A percentile compares a stretch with the other conserved stretches of the same genome.
These are phyloP conservation scores for Pollenia angustigena DNA, from an alignment of 2,888 invertebrate genomes.

Conservation along the genomic window DNA sequence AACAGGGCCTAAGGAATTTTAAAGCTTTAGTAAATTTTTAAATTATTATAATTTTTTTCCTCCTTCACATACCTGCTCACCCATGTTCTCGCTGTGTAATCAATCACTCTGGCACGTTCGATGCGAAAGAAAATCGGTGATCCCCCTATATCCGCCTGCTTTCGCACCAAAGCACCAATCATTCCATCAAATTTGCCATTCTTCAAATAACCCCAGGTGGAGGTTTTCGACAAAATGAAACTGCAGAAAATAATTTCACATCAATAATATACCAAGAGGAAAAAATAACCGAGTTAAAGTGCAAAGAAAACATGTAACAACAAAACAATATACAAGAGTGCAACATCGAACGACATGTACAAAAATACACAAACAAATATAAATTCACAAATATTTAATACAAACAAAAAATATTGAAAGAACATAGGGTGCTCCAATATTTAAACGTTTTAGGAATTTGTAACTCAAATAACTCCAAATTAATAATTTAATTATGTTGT, in stretches of 20 bases:
- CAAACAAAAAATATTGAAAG: too few species aligned
- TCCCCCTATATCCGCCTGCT: slow-evolving; percentile 88
- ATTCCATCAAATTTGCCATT: slow-evolving; percentile 88
- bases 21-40: neutral
- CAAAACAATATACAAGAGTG: slow-evolving; percentile 44
- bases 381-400: neutral
- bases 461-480: too few species aligned
- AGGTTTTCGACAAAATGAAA: slow-evolving; percentile 81
- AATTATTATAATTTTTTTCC: neutral
- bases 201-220: slow-evolving; percentile 87
- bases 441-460: too few species aligned
- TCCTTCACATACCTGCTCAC: slow-evolving; percentile 85
- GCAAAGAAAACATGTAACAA: slow-evolving; percentile 32
- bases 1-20: slow-evolving; percentile 85
- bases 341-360: slow-evolving; percentile 4
- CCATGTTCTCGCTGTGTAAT: slow-evolving; percentile 87
- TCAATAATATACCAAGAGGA: slow-evolving; percentile 32
- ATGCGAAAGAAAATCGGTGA: slow-evolving; percentile 87
- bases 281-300: neutral
- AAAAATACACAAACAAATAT: neutral
- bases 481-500: too few species aligned
- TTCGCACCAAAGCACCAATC: slow-evolving; percentile 86
- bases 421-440: neutral
- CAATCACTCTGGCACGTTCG: slow-evolving; percentile 86
- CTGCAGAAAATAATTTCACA: slow-evolving; percentile 70